Conservation (phyloP, 2,888 invertebrate species). For the Plusia festucae region DNA sequence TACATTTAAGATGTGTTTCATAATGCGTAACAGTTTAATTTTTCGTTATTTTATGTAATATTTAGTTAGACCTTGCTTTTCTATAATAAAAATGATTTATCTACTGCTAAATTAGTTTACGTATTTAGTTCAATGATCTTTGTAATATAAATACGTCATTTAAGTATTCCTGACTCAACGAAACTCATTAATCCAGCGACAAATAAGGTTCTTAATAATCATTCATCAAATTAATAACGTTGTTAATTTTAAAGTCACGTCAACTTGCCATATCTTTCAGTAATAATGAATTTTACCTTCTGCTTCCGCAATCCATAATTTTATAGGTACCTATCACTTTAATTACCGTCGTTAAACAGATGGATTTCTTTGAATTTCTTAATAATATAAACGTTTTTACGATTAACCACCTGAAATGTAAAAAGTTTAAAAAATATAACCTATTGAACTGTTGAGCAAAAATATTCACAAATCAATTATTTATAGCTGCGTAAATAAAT, state of each 20-base stretch:
- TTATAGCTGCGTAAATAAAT: slow-evolving; percentile 2
- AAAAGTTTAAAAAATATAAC: background rate
- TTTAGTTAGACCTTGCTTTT: too few species aligned
- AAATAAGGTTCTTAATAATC: slow-evolving; percentile 9
- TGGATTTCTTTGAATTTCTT: too few species aligned
- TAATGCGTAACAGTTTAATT: background rate
- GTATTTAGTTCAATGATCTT: background rate
- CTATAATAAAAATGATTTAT: too few species aligned
- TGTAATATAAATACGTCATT: background rate
- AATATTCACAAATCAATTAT: background rate
- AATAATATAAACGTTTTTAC: too few species aligned
- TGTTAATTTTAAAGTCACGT: slow-evolving; percentile 7
- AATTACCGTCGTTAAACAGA: background rate
- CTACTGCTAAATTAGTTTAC: too few species aligned
- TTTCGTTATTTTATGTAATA: background rate
- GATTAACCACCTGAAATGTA: too few species aligned
- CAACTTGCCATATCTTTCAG: background rate
- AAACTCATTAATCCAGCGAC: slow-evolving; percentile 5
- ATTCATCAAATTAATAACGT: slow-evolving; percentile 18
- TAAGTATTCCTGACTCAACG: slow-evolving; percentile 10
- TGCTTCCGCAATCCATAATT: background rate
- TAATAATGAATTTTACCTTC: background rate
- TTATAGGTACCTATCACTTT: background rate
- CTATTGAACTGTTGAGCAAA: background rate
- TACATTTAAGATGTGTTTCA: background rate